Base-by-base conservation (phyloP, 2,797 vertebrate species). In the Pterois miles region DNA sequence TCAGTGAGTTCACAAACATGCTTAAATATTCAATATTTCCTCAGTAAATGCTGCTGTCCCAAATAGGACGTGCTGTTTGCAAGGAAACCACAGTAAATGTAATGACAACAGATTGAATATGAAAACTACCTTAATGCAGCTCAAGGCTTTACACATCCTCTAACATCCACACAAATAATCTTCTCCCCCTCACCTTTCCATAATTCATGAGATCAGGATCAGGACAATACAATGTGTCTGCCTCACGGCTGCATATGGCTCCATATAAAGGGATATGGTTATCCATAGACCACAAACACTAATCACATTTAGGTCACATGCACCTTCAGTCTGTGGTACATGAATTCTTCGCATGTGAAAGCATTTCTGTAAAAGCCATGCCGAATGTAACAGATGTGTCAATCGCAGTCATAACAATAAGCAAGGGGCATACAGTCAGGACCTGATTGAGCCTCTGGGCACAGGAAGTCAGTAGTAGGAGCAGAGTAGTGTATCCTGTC, bases 181-280 rank as follows among this genome's bases (percentile, higher is more conserved):
- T 63, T 12, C 69, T 56, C 68, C 65, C 58, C 54, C 62, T 46
- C 22, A 48, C 4, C 16, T 65, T 57, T 81, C 34, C 70, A 85
- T 85, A 82, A 89, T 90, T 78, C 58, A 90, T 83, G 52, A 71
- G 76, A 64, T 66, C 53, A 50, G 71, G 29, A 59, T 71, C 65
- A 29, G 50, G 66, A 78, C 74, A 65, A 56, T 36, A 29, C 54
- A 74, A n/a, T 12, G 31, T 13, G 8, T 59, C 40, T 57, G 58
- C 64, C 80, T 71, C 46, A 20, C 13, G 36, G 43, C 56, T 59
- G 20, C 52, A 22, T 67, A 18, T 0, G 3, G 29, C 72, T 77
- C 27, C 76, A 65, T 31, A 29, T 48, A 14, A 40, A 70, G 71
- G 2, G 40, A 31, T 22, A 23, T 6, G 9, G 31, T 3, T 25